Conservation (phyloP, 2,113 vertebrate species). For the Cyphomyrus plagiostoma region DNA sequence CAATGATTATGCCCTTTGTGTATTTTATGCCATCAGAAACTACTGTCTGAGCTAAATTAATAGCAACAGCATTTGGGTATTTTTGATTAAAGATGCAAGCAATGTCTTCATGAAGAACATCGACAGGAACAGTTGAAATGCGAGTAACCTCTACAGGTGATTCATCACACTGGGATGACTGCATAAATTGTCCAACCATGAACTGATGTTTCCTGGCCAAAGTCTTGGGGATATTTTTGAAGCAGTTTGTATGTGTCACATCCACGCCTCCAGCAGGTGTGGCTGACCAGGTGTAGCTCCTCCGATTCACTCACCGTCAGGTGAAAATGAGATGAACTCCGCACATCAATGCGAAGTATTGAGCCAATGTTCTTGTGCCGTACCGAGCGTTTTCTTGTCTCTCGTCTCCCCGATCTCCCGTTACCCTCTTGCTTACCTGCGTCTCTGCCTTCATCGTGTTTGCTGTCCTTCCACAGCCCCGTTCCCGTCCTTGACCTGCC, state of each 20-base stretch:
- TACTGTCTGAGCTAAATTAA: constrained; percentile 24
- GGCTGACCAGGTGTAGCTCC: too few species aligned
- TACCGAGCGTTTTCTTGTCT: too few species aligned
- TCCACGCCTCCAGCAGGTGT: too few species aligned
- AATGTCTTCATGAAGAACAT: constrained; percentile 25
- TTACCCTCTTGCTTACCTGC: too few species aligned
- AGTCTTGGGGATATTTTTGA: constrained; percentile 30
- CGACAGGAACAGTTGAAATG: constrained; percentile 25
- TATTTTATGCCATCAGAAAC: constrained; percentile 19
- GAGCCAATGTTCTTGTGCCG: too few species aligned
- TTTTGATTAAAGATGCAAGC: neutral
- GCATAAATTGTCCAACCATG: constrained; percentile 18
- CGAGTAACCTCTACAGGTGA: constrained; percentile 4
- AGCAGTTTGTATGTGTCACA: constrained; percentile 40
- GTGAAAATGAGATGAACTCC: too few species aligned
- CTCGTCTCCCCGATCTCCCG: too few species aligned
- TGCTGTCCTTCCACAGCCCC: too few species aligned
- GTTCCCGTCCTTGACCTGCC: too few species aligned
- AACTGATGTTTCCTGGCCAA: constrained; percentile 30
- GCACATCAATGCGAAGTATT: too few species aligned
- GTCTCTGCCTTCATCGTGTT: too few species aligned
- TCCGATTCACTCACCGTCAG: too few species aligned
- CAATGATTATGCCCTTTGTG: neutral
- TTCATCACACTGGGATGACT: neutral
- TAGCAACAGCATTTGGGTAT: neutral